phyloP scores from a whole-genome alignment of 2,113 vertebrate species.

The Boulengeromyrus knoepffleri region DNA sequence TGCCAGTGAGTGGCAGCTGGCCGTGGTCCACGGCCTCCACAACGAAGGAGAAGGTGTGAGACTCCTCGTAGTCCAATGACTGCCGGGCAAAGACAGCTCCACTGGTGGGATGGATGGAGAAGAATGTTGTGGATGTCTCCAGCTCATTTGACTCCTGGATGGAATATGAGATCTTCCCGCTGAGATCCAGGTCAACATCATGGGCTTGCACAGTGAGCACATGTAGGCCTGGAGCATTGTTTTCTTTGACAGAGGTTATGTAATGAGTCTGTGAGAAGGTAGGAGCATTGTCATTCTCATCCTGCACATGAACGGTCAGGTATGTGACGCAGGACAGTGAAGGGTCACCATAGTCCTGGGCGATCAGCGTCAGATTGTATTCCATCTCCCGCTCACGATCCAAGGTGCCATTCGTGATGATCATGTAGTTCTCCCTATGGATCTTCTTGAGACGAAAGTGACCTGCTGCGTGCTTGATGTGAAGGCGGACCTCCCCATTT shows the following conservation, averaged over 20 bases:
- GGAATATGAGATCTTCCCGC: conserved; percentile 72
- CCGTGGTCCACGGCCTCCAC: conserved; percentile 77
- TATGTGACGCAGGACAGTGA: conserved; percentile 60
- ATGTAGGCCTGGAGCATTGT: conserved; percentile 55
- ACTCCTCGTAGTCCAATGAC: conserved; percentile 74
- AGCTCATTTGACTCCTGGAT: conserved; percentile 54
- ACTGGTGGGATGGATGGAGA: conserved; percentile 65
- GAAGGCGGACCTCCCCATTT: conserved; percentile 69
- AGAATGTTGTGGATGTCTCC: conserved; percentile 28
- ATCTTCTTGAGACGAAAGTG: conserved; percentile 76
- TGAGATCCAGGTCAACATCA: conserved; percentile 71
- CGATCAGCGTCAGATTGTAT: conserved; percentile 73
- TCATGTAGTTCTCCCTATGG: conserved; percentile 71
- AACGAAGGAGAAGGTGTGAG: conserved; percentile 63
- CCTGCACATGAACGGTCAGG: conserved; percentile 71
- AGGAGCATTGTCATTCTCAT: conserved; percentile 83
- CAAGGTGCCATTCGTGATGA: conserved; percentile 71
- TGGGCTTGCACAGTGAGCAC: conserved; percentile 69
- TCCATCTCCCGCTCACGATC: conserved; percentile 74
- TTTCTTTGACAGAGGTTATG: conserved; percentile 64
- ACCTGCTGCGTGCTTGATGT: conserved; percentile 59
- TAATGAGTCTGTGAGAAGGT: conserved; percentile 67
- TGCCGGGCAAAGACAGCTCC: conserved; percentile 67
- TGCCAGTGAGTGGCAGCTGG: conserved; percentile 67
- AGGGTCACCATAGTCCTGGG: conserved; percentile 66